Base-by-base conservation (phyloP, 2,888 invertebrate genomes). In the Pseudanteris insignis region DNA sequence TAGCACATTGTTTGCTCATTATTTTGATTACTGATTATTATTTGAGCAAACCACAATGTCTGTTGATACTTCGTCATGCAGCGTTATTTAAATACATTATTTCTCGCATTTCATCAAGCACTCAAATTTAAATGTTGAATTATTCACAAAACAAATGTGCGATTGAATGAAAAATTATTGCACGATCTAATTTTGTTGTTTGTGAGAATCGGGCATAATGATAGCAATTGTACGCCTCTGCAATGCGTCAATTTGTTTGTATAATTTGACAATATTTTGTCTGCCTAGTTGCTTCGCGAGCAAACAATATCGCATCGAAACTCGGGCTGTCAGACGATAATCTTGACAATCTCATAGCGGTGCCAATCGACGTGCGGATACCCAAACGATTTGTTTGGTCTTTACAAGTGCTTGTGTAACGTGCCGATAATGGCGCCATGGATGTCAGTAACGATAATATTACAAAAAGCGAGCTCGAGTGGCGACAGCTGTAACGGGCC, bases 401-500 rank as follows among this genome's bases (percentile, higher is more conserved):
- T 34, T 26, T n/a, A n/a, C n/a, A n/a, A 10, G 55, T 30, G 47
- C 25, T 40, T 47, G 46, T 41, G 55, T 13, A 57, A 48, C 48
- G 41, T 15, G 24, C 9, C 55, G 57, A 55, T 48, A 41, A 48
- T 48, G 43, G 48, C 40, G 30, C 43, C 34, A 48, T 48, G 13
- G 57, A 57, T 57, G 57, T 14, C 57, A 43, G n/a, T 29, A 28
- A 30, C 41, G 57, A 48, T 48, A 48, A 55, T 55, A 29, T 29
- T 36, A 30, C 47, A 40, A 47, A 47, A 57, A 47, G 47, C 30
- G 47, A 47, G 48, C 14, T 40, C 36, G 21, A 47, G 55, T 48
- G 55, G 55, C 47, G 55, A 57, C 55, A 55, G 55, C 47, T 41
- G 47, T 43, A 55, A 43, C 36, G 26, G 41, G 30, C 38, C 44